phyloP scores from a whole-genome alignment of 2,888 invertebrate genomes.

The Cantharis nigra region DNA sequence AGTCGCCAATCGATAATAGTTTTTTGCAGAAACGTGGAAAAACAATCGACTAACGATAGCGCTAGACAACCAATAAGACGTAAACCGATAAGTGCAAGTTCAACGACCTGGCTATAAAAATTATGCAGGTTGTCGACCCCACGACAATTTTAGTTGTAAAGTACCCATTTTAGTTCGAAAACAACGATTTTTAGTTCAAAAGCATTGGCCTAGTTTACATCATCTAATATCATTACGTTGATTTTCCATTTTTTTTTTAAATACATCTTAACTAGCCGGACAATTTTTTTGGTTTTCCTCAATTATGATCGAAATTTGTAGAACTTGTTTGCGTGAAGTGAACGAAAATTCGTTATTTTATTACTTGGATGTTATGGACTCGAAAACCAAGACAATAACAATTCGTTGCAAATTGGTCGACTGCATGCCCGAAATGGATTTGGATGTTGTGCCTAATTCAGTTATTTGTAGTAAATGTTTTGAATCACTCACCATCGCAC shows the following conservation, averaged over 20 bases:
- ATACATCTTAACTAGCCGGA: constrained; percentile 1
- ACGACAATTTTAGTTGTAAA: not conserved
- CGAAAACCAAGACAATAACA: constrained; percentile 10
- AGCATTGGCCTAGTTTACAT: constrained; percentile 11
- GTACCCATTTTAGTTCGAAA: constrained; percentile 2
- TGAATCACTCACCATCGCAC: constrained; percentile 7
- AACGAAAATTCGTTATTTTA: constrained; percentile 5
- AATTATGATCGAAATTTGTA: constrained; percentile 18
- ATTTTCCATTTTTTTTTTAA: constrained; percentile 8
- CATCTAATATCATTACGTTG: constrained; percentile 17
- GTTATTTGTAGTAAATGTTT: constrained; percentile 16
- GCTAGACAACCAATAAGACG: not conserved
- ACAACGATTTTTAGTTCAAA: constrained; percentile 10
- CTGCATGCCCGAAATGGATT: constrained; percentile 21
- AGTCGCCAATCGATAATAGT: not conserved
- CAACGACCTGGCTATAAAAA: not conserved
- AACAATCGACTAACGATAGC: not conserved
- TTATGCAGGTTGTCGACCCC: not conserved
- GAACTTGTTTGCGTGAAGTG: constrained; percentile 18
- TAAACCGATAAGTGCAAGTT: not conserved
- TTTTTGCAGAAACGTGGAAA: not conserved
- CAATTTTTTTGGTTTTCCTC: not conserved
- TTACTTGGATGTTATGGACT: constrained; percentile 11
- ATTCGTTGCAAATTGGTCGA: constrained; percentile 5
- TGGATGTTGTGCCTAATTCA: constrained; percentile 20